phyloP scores from a whole-genome alignment of 2,113 vertebrate species.

The Sciurus niger region DNA sequence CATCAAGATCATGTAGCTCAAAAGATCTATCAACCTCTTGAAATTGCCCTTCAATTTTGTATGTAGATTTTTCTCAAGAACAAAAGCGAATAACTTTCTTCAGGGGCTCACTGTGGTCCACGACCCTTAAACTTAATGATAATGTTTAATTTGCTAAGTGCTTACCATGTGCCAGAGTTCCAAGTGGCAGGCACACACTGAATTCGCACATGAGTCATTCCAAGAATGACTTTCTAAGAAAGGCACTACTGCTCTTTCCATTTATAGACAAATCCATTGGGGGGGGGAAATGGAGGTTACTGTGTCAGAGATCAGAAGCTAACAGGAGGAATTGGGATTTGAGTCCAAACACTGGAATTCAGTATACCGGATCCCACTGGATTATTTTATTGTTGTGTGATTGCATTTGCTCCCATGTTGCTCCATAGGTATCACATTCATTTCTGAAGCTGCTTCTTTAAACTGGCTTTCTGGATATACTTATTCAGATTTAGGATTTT shows the following conservation, averaged over 20 bases:
- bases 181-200: background rate
- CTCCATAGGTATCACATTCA: background rate
- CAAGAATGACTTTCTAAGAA: background rate
- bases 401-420: background rate
- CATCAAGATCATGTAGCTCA: background rate
- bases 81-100: background rate
- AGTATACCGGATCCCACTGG: background rate
- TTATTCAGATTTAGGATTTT: background rate
- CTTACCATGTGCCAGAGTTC: background rate
- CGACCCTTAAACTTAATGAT: background rate
- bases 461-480: background rate
- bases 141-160: background rate
- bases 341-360: background rate
- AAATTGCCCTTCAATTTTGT: background rate
- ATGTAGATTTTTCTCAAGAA: constrained; percentile 10
- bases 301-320: background rate
- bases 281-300: background rate
- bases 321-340: background rate
- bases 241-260: background rate
- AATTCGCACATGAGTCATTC: background rate
- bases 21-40: background rate
- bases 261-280: background rate
- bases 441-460: constrained; percentile 8
- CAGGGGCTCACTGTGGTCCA: background rate
- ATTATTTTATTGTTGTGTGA: background rate